A percentile compares a stretch with the other conserved stretches of the same genome.
Conservation (phyloP, 2,888 invertebrate species). For the Gymnoscelis rufifasciata region DNA sequence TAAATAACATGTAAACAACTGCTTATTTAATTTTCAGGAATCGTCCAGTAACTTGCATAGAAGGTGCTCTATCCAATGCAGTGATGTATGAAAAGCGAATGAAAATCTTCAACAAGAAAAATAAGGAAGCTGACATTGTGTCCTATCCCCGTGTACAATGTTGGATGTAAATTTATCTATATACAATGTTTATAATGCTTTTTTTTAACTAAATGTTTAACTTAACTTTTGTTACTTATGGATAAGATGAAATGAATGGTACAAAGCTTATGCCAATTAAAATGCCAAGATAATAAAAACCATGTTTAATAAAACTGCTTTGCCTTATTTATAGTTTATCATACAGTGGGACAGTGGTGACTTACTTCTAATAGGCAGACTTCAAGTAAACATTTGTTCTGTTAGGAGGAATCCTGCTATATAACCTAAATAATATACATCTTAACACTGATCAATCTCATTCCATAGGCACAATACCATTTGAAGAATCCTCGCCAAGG, state of each 20-base stretch:
- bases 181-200: background rate
- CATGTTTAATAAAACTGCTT: conserved; percentile 1
- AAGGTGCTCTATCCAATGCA: conserved; percentile 78
- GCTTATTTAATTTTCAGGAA: conserved; percentile 39
- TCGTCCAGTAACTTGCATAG: conserved; percentile 78
- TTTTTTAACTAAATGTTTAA: background rate
- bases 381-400: background rate
- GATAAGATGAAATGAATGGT: background rate
- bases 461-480: conserved; percentile 61
- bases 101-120: conserved; percentile 48
- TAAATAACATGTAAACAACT: too few relatives aligned
- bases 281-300: conserved; percentile 5
- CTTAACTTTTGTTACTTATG: background rate
- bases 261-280: background rate
- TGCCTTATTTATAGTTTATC: background rate
- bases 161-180: conserved; percentile 39
- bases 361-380: background rate
- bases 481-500: conserved; percentile 53
- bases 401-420: background rate
- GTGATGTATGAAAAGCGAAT: conserved; percentile 73
- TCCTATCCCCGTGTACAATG: conserved; percentile 63
- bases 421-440: background rate
- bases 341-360: background rate
- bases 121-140: conserved; percentile 43
- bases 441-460: conserved; percentile 24